Conservation (phyloP, 1,140 invertebrate genomes). For the Sarcophaga peregrina region DNA sequence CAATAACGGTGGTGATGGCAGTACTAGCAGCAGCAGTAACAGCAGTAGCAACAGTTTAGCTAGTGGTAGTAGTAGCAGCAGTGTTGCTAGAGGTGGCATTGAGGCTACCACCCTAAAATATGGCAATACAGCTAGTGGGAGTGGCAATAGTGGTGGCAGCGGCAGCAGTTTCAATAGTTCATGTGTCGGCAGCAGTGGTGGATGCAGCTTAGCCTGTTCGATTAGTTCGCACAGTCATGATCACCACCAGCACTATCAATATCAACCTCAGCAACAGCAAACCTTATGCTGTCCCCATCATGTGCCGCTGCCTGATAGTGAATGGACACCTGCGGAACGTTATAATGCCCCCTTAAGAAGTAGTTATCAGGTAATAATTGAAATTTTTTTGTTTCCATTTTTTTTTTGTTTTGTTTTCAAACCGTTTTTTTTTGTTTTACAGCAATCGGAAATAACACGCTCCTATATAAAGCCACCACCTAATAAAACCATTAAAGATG, state of each 20-base stretch:
- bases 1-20: slow-evolving; percentile 50
- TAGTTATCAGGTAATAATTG: slow-evolving; percentile 70
- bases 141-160: slow-evolving; percentile 49
- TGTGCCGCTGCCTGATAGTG: slow-evolving; percentile 73
- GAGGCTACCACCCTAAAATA: slow-evolving; percentile 62
- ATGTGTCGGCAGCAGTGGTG: slow-evolving; percentile 48
- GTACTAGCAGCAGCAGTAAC: slow-evolving; percentile 50
- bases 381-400: neutral
- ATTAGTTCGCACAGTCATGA: slow-evolving; percentile 56
- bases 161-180: slow-evolving; percentile 47
- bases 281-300: slow-evolving; percentile 71
- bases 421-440: neutral
- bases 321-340: slow-evolving; percentile 70
- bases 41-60: slow-evolving; percentile 21
- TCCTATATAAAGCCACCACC: slow-evolving; percentile 66
- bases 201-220: slow-evolving; percentile 48
- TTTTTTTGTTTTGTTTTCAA: neutral
- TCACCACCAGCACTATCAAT: slow-evolving; percentile 64
- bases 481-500: slow-evolving; percentile 64
- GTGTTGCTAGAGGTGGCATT: slow-evolving; percentile 59
- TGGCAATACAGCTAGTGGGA: slow-evolving; percentile 60
- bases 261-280: slow-evolving; percentile 64
- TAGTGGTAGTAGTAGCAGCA: slow-evolving; percentile 49
- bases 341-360: slow-evolving; percentile 70
- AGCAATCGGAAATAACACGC: slow-evolving; percentile 66